Percentiles rank a stretch among this genome's conserved stretches.
These are phyloP conservation scores for Laticauda colubrina DNA, from an alignment of 2,113 vertebrate genomes.

Conservation along the genomic window DNA sequence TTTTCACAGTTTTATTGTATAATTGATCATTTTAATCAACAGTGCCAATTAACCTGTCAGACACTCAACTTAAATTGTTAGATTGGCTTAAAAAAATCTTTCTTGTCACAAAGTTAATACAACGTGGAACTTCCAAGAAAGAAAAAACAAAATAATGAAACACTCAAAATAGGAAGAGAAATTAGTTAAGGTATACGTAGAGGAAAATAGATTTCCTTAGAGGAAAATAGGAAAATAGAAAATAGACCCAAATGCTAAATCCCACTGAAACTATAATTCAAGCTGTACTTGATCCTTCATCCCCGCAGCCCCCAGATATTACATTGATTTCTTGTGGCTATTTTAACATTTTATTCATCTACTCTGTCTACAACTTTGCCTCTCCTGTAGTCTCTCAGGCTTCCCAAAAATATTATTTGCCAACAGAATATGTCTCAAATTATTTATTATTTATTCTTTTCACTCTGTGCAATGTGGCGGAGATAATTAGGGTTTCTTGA, in stretches of 20 bases:
- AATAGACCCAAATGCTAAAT: accelerated
- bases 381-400: neutral
- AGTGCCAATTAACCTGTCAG: slow-evolving; percentile 67
- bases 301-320: neutral
- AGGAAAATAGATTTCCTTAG: neutral
- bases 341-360: neutral
- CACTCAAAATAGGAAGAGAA: neutral
- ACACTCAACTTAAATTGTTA: slow-evolving; percentile 57
- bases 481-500: too few relatives aligned
- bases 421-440: neutral
- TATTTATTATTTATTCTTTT: neutral
- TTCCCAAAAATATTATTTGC: neutral
- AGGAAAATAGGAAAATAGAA: too few relatives aligned
- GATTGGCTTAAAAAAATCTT: slow-evolving; percentile 33
- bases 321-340: neutral
- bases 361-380: neutral
- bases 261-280: neutral
- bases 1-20: slow-evolving; percentile 69
- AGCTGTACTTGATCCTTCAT: neutral
- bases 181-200: neutral
- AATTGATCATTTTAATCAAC: slow-evolving; percentile 67
- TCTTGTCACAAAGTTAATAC: slow-evolving; percentile 55
- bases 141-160: slow-evolving; percentile 52
- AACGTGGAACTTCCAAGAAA: slow-evolving; percentile 38
- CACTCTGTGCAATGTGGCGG: too few relatives aligned